Evolutionary conservation across 2,888 invertebrate species (phyloP).

Genomic region (Anthrax anthrax): DNA sequence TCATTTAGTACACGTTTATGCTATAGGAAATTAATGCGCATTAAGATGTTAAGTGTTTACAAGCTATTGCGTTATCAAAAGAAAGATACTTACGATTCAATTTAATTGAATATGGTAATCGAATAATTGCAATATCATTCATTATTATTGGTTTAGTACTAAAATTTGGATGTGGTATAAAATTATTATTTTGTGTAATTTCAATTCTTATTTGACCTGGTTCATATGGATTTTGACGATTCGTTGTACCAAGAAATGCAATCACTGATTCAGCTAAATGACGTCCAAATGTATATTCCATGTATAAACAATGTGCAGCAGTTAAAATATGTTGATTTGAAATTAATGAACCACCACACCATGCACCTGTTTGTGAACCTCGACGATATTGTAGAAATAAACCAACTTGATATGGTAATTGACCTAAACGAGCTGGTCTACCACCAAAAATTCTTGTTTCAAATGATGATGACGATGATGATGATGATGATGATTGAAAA

Average conservation of each 20-base stretch:
- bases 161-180: background rate
- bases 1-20: no score
- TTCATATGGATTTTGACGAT: background rate
- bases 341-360: background rate
- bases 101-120: background rate
- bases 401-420: background rate
- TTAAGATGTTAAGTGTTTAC: no score
- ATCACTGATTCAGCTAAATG: background rate
- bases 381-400: background rate
- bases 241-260: background rate
- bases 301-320: background rate
- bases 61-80: no score
- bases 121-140: background rate
- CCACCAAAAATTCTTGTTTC: background rate
- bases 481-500: no score
- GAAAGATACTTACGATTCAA: background rate
- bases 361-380: background rate
- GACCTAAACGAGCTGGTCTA: background rate
- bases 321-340: background rate
- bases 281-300: background rate
- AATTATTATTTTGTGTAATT: background rate
- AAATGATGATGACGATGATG: no score
- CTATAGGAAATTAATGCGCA: no score
- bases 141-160: background rate
- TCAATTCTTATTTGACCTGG: background rate